These are phyloP conservation scores for Onthophagus sagittarius DNA, from an alignment of 2,888 invertebrate species.

Conservation along the genomic window DNA sequence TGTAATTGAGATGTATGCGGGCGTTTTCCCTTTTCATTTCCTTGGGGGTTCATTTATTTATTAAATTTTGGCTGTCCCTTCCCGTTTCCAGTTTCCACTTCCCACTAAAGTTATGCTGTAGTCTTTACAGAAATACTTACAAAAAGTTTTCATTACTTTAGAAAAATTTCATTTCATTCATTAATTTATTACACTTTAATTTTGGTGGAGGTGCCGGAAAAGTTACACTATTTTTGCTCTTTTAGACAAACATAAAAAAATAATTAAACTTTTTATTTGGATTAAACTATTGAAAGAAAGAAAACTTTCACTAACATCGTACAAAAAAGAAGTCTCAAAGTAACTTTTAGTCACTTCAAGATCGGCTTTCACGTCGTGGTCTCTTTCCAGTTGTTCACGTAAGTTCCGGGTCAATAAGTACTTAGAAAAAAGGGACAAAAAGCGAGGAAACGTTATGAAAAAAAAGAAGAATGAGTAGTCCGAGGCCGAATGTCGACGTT, in stretches of 20 bases:
- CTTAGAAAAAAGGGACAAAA: not conserved
- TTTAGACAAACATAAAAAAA: too few species aligned
- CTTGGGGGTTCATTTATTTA: not conserved
- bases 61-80: not conserved
- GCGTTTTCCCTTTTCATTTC: not conserved
- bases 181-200: too few species aligned
- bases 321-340: not conserved
- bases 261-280: not conserved
- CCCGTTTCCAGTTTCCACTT: not conserved
- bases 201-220: too few species aligned
- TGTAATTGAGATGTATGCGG: constrained; percentile 9
- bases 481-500: not conserved
- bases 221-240: too few species aligned
- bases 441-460: not conserved
- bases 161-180: not conserved
- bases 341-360: not conserved
- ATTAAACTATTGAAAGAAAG: not conserved
- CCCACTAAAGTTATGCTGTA: not conserved
- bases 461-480: not conserved
- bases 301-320: not conserved
- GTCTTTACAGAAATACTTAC: not conserved
- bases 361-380: not conserved
- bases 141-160: not conserved
- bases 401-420: not conserved
- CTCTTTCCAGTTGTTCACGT: not conserved